A percentile compares a stretch with the other conserved stretches of the same genome.
These are phyloP conservation scores for Caenorhabditis imperialis DNA, from an alignment of 2,888 invertebrate species.

Conservation along the genomic window DNA sequence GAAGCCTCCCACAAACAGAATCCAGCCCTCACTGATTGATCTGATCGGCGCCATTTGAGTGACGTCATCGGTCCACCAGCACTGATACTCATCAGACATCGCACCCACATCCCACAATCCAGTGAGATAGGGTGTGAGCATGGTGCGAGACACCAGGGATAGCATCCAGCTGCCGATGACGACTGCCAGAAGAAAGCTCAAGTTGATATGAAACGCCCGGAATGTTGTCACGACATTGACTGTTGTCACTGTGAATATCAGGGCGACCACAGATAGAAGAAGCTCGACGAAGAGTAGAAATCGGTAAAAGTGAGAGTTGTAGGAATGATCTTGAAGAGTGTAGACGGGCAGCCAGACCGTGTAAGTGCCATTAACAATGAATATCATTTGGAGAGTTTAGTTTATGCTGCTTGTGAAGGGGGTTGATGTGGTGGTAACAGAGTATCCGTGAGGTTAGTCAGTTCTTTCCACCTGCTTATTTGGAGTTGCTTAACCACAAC, in stretches of 20 bases:
- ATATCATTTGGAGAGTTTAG: too few relatives aligned
- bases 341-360: constrained; percentile 30
- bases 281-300: constrained; percentile 2
- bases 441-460: too few relatives aligned
- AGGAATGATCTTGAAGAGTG: constrained; percentile 4
- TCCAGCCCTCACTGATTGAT: constrained; percentile 1
- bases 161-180: constrained; percentile 17
- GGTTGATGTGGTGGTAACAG: too few relatives aligned
- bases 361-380: constrained; percentile 10
- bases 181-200: constrained; percentile 17
- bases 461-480: too few relatives aligned
- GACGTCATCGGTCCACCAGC: constrained; percentile 28
- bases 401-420: too few relatives aligned
- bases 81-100: constrained; percentile 2
- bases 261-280: constrained; percentile 8
- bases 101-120: not conserved
- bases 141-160: not conserved
- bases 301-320: constrained; percentile 9
- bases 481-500: too few relatives aligned
- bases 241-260: not conserved
- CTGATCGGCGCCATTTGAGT: constrained; percentile 15
- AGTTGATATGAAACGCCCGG: constrained; percentile 21
- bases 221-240: constrained; percentile 12
- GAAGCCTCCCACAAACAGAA: constrained; percentile 16
- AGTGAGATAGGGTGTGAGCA: constrained; percentile 13